These are phyloP conservation scores for Tachuris rubrigastra DNA, from an alignment of 2,113 vertebrate species.

Conservation along the genomic window DNA sequence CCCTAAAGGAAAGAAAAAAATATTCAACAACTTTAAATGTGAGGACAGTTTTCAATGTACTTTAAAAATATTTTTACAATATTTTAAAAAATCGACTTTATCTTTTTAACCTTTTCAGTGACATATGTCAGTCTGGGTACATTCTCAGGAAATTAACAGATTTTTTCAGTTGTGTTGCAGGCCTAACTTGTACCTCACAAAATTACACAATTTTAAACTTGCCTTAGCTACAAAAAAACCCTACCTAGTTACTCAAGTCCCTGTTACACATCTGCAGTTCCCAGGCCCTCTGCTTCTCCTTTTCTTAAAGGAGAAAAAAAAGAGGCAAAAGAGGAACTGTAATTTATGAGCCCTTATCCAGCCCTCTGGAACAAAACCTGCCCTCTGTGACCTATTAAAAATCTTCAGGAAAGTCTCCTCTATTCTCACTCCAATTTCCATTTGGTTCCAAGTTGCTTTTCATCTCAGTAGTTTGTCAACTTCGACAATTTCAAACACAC, in stretches of 20 bases:
- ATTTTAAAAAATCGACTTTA: background rate
- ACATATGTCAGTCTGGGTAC: background rate
- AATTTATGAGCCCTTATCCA: conserved; percentile 10
- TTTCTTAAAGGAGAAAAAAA: background rate
- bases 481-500: background rate
- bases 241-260: conserved; percentile 8
- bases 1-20: background rate
- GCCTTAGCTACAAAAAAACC: background rate
- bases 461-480: background rate
- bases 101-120: background rate
- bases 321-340: conserved; percentile 28
- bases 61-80: background rate
- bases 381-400: conserved; percentile 14
- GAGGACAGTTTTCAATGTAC: background rate
- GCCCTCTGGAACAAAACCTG: conserved; percentile 27
- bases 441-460: conserved; percentile 24
- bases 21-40: background rate
- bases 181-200: conserved; percentile 9
- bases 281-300: conserved; percentile 35
- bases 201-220: conserved; percentile 29
- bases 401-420: conserved; percentile 16
- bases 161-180: background rate
- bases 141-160: background rate
- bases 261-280: conserved; percentile 7
- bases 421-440: conserved; percentile 13